Percentiles rank a stretch among this genome's conserved stretches.
Evolutionary conservation across 2,797 vertebrate genomes (phyloP).

Genomic region (Mus minutoides): DNA sequence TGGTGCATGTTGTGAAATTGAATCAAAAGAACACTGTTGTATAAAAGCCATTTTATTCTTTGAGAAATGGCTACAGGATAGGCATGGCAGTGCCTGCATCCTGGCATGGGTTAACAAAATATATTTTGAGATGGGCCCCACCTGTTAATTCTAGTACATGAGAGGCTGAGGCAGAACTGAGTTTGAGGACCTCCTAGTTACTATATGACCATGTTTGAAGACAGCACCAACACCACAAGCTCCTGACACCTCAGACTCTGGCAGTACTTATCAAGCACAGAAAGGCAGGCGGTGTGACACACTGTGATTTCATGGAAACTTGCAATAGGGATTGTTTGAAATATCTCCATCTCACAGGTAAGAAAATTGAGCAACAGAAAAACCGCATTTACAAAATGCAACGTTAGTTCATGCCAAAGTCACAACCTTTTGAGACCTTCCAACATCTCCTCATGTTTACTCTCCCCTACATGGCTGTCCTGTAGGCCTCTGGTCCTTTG

Average conservation of each 20-base stretch:
- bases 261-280: background rate
- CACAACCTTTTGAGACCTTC: background rate
- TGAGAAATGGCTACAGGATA: background rate
- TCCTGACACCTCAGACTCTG: background rate
- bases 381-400: background rate
- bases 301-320: background rate
- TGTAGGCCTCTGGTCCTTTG: constrained; percentile 90
- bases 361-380: too few relatives aligned
- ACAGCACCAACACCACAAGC: background rate
- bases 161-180: background rate
- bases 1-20: background rate
- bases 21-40: background rate
- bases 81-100: background rate
- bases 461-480: background rate
- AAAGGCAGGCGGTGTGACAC: background rate
- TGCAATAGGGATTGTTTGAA: background rate
- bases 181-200: background rate
- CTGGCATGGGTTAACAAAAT: too few relatives aligned
- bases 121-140: background rate
- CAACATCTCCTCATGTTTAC: background rate
- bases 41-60: background rate
- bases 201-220: background rate
- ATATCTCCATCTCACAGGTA: background rate
- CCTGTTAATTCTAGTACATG: background rate
- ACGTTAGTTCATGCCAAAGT: background rate